Base-by-base conservation (phyloP, 2,888 invertebrate genomes). In the Gonocerus acuteangulatus region DNA sequence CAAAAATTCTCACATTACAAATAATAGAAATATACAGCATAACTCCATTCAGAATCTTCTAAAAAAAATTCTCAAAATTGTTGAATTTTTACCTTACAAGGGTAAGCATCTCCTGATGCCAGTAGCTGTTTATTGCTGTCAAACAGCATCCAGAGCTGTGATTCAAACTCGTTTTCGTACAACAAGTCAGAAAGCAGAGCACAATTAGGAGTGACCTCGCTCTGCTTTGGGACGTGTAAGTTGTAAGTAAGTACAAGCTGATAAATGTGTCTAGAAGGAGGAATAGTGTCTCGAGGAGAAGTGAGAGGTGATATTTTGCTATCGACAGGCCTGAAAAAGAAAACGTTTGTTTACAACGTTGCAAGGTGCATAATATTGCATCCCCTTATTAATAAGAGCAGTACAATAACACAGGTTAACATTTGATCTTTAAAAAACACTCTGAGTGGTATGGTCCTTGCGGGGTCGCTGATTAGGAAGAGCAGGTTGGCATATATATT, bases 91-190 rank as follows among this genome's bases (percentile, higher is more conserved):
- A 87, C 88, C 77, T 87, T 87, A 19, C 82, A 80, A 0, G 94
- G 89, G 74, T 89, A 94, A 1, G 95, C 93, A 75, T 95, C 95
- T 0, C 95, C 95, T 65, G 86, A 83, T 54, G 83, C 83, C 69
- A 95, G 74, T 61, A 88, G 80, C 71, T 91, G 88, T 75, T 97
- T 97, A 75, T 91, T 90, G 61, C 79, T 76, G 75, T 95, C 94
- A 77, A 88, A 97, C 64, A 97, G 71, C 88, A 95, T 90, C 95
- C 96, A 96, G 74, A 97, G 79, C 75, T 97, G 95, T 6, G 93
- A 88, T 76, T 97, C 96, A 73, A 87, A 94, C 75, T 95, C 95
- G 0, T 88, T 89, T 76, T 99, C 97, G 74, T 99, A 99, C 42
- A 99, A 78, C 71, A 90, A 80, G 71, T 90, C 86, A 73, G 89